Evolutionary conservation across 2,797 vertebrate genomes (phyloP), one percentile per base, ranked within the genome.

Genomic region (Allobates femoralis): DNA sequence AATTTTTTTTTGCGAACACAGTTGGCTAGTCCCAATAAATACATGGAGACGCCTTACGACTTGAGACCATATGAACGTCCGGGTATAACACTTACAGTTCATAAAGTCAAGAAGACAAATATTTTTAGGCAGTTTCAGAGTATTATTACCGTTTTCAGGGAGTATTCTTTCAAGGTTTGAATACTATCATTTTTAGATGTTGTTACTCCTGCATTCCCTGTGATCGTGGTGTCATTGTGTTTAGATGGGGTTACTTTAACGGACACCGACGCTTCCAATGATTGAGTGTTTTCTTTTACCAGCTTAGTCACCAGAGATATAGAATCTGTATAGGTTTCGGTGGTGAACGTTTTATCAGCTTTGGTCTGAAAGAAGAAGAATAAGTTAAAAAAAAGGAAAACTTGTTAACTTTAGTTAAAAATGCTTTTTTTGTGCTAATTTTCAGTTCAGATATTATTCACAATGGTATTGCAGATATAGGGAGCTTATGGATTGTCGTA

Each of bases 291-390:
- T 3, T 96, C 92, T 0, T 0, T 60, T 14, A 95, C 81, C 7
- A 98, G 12, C n/a, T 93, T 93, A 75, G 0, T 92, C 37, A 98
- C 30, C 21, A 96, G 55, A 71, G 85, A 85, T 79, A 91, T 30
- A 0, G 93, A 89, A 84, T 94, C 89, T 1, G 96, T 93, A 53
- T 94, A 97, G 87, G 94, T 89, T 81, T 96, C 94, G 55, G 87
- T 94, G 28, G 95, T 95, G n/a, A 94, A 88, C 0, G 86, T 93
- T 92, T 97, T 97, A 34, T 96, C 95, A 37, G 91, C 94, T 76
- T 89, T 91, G 37, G 96, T 80, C 78, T 80, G 19, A 19, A 80
- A 26, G 19, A 30, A 19, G 14, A 46, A 16, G 4, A 78, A 34
- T 3, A 23, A 56, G 34, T 23, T 6, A 37, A 32, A 16, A 5